Evolutionary conservation across 2,797 vertebrate genomes (phyloP).

Genomic region (Telmatherina bonti): DNA sequence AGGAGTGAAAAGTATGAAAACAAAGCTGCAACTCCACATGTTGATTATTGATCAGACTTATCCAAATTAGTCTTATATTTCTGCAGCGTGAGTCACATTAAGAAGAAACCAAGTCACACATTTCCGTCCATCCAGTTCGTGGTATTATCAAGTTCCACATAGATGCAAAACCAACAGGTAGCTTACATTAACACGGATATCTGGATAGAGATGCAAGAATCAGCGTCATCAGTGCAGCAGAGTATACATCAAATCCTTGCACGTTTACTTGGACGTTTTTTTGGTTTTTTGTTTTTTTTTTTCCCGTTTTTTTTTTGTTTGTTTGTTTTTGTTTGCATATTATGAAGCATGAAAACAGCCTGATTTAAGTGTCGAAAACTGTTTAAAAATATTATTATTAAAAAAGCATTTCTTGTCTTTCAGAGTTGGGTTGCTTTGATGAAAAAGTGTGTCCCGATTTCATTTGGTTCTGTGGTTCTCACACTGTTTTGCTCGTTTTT

Average conservation of each 20-base stretch:
- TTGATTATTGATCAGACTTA: neutral
- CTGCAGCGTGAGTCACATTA: neutral
- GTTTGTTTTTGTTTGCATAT: neutral
- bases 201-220: neutral
- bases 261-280: neutral
- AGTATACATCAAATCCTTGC: neutral
- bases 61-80: neutral
- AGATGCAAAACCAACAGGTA: neutral
- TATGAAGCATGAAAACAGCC: neutral
- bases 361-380: too few relatives aligned
- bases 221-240: neutral
- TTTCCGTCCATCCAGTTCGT: too few relatives aligned
- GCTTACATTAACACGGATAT: neutral
- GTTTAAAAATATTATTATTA: neutral
- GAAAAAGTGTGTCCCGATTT: neutral
- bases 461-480: neutral
- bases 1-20: neutral
- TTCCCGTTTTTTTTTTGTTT: too few relatives aligned
- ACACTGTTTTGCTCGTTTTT: neutral
- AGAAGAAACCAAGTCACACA: neutral
- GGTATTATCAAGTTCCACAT: too few relatives aligned
- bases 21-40: neutral
- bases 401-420: neutral
- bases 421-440: neutral
- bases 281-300: too few relatives aligned